A percentile compares a stretch with the other conserved stretches of the same genome.
phyloP scores from a whole-genome alignment of 2,797 vertebrate species.

The Tokudaia muenninki region DNA sequence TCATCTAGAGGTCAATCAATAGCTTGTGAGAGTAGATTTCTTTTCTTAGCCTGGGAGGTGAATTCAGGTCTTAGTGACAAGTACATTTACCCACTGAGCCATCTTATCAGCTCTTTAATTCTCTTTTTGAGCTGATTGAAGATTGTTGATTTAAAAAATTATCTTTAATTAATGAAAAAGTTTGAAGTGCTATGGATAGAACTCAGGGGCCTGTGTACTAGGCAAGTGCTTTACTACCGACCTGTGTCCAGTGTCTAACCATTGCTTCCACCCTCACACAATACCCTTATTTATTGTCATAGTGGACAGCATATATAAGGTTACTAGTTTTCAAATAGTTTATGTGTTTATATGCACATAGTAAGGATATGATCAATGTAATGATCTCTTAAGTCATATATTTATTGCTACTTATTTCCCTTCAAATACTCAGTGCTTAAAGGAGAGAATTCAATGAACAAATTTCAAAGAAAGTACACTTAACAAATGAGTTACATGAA shows the following conservation, averaged over 20 bases:
- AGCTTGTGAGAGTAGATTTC: background rate
- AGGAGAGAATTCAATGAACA: background rate
- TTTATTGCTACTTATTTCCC: background rate
- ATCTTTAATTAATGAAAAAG: background rate
- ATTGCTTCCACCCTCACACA: too few relatives aligned
- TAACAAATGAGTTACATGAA: background rate
- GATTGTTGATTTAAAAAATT: constrained; percentile 5
- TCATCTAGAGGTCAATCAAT: background rate
- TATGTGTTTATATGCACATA: background rate
- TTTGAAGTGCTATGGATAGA: background rate
- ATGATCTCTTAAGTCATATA: background rate
- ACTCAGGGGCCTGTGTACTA: background rate
- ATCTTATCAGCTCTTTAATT: background rate
- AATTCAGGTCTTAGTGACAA: background rate
- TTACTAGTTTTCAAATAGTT: constrained; percentile 49
- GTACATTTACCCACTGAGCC: background rate
- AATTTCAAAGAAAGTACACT: background rate
- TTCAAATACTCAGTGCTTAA: background rate
- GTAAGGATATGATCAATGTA: background rate
- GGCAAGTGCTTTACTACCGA: background rate
- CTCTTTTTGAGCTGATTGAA: constrained; percentile 29
- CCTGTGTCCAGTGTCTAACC: too few relatives aligned
- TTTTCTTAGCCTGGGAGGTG: background rate
- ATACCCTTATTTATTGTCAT: background rate
- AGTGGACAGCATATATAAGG: background rate